These are phyloP conservation scores for Microtus oregoni DNA, from an alignment of 2,113 vertebrate species.

Conservation along the genomic window DNA sequence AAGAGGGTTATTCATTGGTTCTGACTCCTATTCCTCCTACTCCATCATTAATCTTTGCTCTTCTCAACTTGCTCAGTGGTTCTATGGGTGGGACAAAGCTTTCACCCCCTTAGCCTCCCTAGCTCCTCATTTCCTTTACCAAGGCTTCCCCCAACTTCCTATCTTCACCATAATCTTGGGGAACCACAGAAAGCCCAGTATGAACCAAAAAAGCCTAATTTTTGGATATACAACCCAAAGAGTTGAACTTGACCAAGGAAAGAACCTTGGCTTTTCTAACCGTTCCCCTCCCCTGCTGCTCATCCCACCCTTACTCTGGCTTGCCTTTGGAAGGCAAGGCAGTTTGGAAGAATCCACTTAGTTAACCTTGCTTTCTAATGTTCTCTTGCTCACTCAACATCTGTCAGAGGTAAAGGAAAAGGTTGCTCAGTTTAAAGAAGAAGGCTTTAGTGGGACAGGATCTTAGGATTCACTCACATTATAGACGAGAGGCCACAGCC, in stretches of 20 bases:
- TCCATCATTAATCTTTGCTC: neutral
- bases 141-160: neutral
- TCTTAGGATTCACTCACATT: neutral
- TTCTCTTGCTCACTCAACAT: slow-evolving; percentile 34
- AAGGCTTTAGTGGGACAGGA: neutral
- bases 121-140: neutral
- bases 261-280: neutral
- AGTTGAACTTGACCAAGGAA: neutral
- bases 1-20: neutral
- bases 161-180: neutral
- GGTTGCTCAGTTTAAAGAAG: neutral
- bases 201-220: neutral
- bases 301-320: no score
- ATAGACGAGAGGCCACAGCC: neutral
- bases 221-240: neutral
- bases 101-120: neutral
- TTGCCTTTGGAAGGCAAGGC: neutral
- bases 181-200: neutral
- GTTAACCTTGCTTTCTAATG: neutral
- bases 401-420: neutral
- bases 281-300: no score
- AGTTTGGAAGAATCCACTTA: neutral
- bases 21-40: neutral
- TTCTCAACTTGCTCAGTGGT: neutral
- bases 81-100: neutral